Evolutionary conservation across 2,113 vertebrate genomes (phyloP).

Genomic region (Morone chrysops): DNA sequence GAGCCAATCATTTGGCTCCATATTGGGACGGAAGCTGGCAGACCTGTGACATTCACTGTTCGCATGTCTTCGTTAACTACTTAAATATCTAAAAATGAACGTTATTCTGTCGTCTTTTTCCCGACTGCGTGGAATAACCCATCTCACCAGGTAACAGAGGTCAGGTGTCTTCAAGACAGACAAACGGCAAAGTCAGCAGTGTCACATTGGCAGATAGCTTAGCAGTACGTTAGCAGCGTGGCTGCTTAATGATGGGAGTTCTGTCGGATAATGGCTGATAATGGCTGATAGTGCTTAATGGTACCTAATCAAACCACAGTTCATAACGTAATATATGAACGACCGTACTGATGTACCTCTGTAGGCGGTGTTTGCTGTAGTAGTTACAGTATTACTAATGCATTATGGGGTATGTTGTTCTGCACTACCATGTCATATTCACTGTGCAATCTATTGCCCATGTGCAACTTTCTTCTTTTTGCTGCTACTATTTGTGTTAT

Average conservation of each 20-base stretch:
- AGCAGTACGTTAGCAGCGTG: constrained; percentile 29
- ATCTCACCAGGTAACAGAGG: constrained; percentile 61
- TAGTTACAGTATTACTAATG: neutral
- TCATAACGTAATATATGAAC: neutral
- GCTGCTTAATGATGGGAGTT: constrained; percentile 11
- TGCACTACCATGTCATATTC: neutral
- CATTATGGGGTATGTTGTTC: neutral
- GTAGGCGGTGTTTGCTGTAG: neutral
- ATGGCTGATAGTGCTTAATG: neutral
- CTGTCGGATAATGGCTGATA: neutral
- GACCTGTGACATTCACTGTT: constrained; percentile 70
- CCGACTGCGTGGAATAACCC: constrained; percentile 41
- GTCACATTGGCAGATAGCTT: constrained; percentile 13
- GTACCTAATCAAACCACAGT: too few relatives aligned
- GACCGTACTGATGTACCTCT: neutral
- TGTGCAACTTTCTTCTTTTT: too few relatives aligned
- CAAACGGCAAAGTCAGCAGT: rapidly evolving
- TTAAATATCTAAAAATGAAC: constrained; percentile 63
- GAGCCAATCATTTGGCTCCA: constrained; percentile 60
- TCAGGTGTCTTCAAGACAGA: neutral
- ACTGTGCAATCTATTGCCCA: too few relatives aligned
- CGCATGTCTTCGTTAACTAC: constrained; percentile 7
- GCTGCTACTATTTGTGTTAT: too few relatives aligned
- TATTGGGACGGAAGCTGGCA: neutral
- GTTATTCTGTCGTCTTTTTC: constrained; percentile 51